Conservation (phyloP, 2,113 vertebrate species). For the Gavialis gangeticus region DNA sequence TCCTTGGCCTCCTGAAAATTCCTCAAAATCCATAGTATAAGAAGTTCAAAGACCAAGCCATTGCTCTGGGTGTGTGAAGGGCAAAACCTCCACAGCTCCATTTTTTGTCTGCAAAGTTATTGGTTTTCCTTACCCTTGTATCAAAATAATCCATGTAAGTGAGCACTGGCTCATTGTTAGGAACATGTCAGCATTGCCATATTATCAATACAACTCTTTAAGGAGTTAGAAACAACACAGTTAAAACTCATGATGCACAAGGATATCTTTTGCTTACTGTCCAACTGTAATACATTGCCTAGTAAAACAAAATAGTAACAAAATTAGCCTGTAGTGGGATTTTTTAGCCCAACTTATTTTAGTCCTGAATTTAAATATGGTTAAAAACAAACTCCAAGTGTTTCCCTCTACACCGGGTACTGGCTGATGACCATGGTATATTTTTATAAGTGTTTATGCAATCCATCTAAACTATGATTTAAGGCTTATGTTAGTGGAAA, state of each 20-base stretch:
- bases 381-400: not conserved
- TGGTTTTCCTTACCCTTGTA: not conserved
- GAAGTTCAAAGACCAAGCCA: not conserved
- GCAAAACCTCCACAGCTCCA: not conserved
- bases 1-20: not conserved
- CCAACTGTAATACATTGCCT: no score
- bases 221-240: not conserved
- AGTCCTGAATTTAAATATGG: no score
- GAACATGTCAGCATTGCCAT: not conserved
- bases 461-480: not conserved
- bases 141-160: not conserved
- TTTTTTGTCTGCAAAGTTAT: not conserved
- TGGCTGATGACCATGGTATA: not conserved
- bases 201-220: not conserved
- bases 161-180: not conserved
- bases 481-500: not conserved
- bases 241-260: not conserved
- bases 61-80: not conserved
- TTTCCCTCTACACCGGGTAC: rapidly evolving
- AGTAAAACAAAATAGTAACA: no score
- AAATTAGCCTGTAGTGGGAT: no score
- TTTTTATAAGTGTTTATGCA: not conserved
- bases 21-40: not conserved
- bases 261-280: not conserved
- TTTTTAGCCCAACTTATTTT: no score